Conservation (phyloP, 2,113 vertebrate genomes). For the Sander vitreus region DNA sequence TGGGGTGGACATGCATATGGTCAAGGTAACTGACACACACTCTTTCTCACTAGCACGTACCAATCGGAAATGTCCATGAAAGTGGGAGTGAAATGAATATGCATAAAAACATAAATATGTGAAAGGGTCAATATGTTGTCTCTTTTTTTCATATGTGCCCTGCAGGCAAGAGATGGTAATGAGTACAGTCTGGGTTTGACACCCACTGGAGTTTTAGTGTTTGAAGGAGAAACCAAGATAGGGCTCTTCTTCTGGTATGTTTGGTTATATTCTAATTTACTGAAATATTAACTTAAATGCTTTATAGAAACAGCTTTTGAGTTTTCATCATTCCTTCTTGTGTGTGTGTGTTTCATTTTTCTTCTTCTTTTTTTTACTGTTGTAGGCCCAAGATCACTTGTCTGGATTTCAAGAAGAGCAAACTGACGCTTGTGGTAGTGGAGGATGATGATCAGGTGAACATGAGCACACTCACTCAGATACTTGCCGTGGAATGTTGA, state of each 20-base stretch:
- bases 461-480: background rate
- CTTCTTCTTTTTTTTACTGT: background rate
- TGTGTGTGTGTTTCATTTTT: background rate
- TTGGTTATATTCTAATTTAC: background rate
- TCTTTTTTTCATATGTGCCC: background rate
- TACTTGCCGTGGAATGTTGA: background rate
- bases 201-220: constrained; percentile 97
- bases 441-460: constrained; percentile 98
- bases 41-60: background rate
- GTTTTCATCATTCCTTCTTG: background rate
- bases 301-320: background rate
- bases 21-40: constrained; percentile 87
- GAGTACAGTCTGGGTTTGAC: constrained; percentile 98
- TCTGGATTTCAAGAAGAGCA: constrained; percentile 97
- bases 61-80: background rate
- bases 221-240: constrained; percentile 98
- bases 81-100: constrained; percentile 7
- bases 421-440: constrained; percentile 96
- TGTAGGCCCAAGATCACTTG: constrained; percentile 98
- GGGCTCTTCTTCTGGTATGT: constrained; percentile 98
- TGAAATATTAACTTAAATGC: background rate
- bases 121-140: background rate
- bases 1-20: constrained; percentile 99
- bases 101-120: background rate
- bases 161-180: constrained; percentile 95